Percentiles rank a stretch among this genome's conserved stretches.
Evolutionary conservation across 2,797 vertebrate species (phyloP).

Genomic region (Lutjanus campechanus): DNA sequence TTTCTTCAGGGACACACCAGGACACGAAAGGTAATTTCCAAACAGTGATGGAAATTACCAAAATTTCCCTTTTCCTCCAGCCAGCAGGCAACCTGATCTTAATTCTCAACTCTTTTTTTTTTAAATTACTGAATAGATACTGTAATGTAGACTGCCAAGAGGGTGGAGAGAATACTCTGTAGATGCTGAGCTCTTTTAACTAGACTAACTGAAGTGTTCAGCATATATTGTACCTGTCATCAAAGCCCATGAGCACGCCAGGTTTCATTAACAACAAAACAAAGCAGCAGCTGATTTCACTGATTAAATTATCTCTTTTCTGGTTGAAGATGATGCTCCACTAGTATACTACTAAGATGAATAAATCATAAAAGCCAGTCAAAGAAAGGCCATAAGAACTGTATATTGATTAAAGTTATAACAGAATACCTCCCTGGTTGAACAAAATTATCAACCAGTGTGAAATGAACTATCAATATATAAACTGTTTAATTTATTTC

Average conservation of each 20-base stretch:
- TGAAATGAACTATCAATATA: not conserved
- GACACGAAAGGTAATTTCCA: too few species aligned
- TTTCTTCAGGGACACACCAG: not conserved
- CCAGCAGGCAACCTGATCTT: not conserved
- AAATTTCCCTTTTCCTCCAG: not conserved
- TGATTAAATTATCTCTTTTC: not conserved
- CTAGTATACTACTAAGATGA: not conserved
- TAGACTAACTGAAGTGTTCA: not conserved
- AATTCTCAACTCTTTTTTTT: not conserved
- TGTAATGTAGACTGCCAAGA: not conserved
- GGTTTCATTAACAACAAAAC: not conserved
- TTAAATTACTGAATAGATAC: not conserved
- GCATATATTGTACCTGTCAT: not conserved
- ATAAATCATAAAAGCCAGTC: not conserved
- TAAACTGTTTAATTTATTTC: not conserved
- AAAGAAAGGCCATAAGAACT: not conserved
- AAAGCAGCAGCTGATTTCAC: not conserved
- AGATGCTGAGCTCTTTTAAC: not conserved
- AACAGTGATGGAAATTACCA: not conserved
- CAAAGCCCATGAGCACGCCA: not conserved
- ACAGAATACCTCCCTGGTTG: not conserved
- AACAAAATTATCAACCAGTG: not conserved
- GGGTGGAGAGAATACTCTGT: not conserved
- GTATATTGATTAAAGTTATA: not conserved
- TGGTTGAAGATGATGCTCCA: not conserved